Base-by-base conservation (phyloP, 2,113 vertebrate species). In the Ellobius talpinus region DNA sequence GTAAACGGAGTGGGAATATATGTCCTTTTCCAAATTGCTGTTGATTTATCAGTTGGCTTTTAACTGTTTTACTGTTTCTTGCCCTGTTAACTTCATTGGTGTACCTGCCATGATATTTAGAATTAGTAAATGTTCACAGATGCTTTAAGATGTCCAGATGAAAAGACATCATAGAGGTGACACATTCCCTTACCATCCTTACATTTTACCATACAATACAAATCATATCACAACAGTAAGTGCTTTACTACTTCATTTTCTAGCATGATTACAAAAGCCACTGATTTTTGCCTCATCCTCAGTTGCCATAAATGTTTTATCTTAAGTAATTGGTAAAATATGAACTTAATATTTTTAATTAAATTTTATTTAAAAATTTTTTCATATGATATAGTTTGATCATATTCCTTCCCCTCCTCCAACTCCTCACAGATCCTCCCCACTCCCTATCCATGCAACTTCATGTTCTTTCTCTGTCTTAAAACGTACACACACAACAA, bases 291-390 rank as follows among this genome's bases (percentile, higher is more conserved):
- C 90, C 33, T 94, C 47, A 70, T 96, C 33, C 47, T 94, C 61
- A 72, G 61, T 76, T 95, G 39, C 47, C 76, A 91, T 93, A 95
- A 88, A 89, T 95, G 50, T 76, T 61, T n/a, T 76, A n/a, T 72
- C 55, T 97, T 97, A 95, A 52, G 10, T 96, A 96, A 96, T 86
- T 97, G n/a, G 77, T 97, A 94, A 96, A 96, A 91, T 92, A 91
- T 90, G 39, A 87, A 55, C 42, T 89, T 95, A 61, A 82, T 39
- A n/a, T 82, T 82, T 58, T 61, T 39, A 58, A 82, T 61, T 81
- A 58, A n/a, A 39, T 81, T 82, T 58, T 82, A 89, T n/a, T 55
- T 55, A 78, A 58, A n/a, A 12, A 7, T 81, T 72, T 72, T 73
- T 11, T 82, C 8, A 58, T 61, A 4, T 82, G 39, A 26, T 63